Conservation (phyloP, 2,888 invertebrate genomes). For the Sympetrum striolatum region DNA sequence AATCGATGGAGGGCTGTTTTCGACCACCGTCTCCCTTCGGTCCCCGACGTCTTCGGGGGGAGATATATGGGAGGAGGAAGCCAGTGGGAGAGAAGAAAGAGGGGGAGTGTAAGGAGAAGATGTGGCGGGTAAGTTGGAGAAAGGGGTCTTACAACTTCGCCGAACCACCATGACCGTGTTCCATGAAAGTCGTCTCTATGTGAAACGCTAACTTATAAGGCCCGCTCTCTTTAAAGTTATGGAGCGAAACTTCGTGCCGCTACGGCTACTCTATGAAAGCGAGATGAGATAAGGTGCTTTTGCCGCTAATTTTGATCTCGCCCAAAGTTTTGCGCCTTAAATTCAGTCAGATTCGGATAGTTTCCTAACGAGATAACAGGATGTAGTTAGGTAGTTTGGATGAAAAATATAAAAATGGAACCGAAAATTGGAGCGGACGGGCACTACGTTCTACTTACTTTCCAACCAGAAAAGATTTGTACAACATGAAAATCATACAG, state of each 20-base stretch:
- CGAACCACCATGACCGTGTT: not conserved
- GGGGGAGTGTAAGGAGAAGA: not conserved
- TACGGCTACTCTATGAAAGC: too few species aligned
- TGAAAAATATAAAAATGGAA: too few species aligned
- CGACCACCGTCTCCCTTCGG: not conserved
- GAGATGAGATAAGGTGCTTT: too few species aligned
- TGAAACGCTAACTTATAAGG: not conserved
- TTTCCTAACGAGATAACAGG: too few species aligned
- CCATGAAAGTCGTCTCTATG: not conserved
- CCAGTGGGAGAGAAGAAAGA: not conserved
- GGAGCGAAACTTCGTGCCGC: not conserved
- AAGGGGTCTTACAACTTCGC: not conserved
- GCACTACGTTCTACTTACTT: too few species aligned
- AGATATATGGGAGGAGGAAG: not conserved
- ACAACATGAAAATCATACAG: too few species aligned
- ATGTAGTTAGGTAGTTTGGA: too few species aligned
- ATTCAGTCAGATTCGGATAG: too few species aligned
- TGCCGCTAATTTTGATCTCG: too few species aligned
- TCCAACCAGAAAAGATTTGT: too few species aligned
- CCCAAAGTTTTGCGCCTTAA: too few species aligned
- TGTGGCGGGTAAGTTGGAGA: not conserved
- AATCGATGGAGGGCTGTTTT: not conserved
- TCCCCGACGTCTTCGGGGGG: not conserved
- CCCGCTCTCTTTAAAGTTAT: not conserved
- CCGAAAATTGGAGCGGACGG: too few species aligned